These are phyloP conservation scores for Notiomystis cincta DNA, from an alignment of 2,113 vertebrate species.

Conservation along the genomic window DNA sequence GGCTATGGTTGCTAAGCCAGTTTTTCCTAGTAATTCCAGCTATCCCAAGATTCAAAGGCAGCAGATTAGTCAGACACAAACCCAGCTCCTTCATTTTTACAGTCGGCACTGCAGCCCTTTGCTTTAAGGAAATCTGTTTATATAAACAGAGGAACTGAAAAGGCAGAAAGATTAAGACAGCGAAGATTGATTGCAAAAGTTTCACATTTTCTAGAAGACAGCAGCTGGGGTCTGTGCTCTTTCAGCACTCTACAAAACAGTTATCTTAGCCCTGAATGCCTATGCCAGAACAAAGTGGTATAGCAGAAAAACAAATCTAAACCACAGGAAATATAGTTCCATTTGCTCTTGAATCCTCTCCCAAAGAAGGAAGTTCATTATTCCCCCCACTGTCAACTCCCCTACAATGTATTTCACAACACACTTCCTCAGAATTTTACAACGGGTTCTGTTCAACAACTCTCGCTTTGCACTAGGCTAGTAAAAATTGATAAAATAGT, in stretches of 20 bases:
- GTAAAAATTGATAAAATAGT: neutral
- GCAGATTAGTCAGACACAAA: neutral
- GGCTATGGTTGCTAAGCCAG: conserved; percentile 10
- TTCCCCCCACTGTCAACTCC: neutral
- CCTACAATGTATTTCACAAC: neutral
- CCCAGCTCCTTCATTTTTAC: neutral
- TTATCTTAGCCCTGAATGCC: neutral
- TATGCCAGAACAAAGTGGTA: neutral
- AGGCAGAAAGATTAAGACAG: neutral
- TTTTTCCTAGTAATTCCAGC: conserved; percentile 16
- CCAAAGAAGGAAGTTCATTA: conserved; percentile 8
- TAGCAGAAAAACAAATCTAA: conserved; percentile 16
- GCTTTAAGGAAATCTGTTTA: neutral
- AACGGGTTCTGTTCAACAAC: neutral
- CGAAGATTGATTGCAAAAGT: neutral
- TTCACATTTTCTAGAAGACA: neutral
- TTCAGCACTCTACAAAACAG: neutral
- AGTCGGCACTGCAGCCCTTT: fast-evolving
- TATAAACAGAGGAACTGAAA: neutral
- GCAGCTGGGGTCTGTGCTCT: neutral
- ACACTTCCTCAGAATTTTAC: neutral
- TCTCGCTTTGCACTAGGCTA: neutral
- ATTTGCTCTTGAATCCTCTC: neutral
- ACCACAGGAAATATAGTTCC: conserved; percentile 10
- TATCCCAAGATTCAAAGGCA: conserved; percentile 9